A percentile compares a stretch with the other conserved stretches of the same genome.
phyloP scores from a whole-genome alignment of 2,797 vertebrate species.

The Ctenosaura bakeri region DNA sequence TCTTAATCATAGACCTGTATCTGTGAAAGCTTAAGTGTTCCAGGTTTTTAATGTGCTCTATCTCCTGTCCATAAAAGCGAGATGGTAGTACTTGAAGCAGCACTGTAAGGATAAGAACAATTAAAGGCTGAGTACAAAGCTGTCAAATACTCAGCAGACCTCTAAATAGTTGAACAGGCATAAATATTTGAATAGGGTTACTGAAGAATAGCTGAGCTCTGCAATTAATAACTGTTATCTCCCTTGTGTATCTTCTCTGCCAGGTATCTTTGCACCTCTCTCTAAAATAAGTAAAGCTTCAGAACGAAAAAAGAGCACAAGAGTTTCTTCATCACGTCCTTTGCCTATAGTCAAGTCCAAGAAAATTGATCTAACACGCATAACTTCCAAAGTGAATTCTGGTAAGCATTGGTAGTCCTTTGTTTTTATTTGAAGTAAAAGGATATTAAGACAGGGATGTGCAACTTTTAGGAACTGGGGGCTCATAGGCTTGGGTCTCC shows the following conservation, averaged over 20 bases:
- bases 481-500: background rate
- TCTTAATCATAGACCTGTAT: background rate
- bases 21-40: background rate
- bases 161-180: constrained; percentile 10
- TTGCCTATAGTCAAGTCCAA: constrained; percentile 77
- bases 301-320: constrained; percentile 80
- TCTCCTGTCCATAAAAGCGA: background rate
- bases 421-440: background rate
- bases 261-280: constrained; percentile 96
- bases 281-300: constrained; percentile 93
- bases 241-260: constrained; percentile 22
- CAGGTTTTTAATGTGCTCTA: background rate
- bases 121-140: background rate
- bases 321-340: constrained; percentile 70
- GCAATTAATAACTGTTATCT: constrained; percentile 4
- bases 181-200: constrained; percentile 19
- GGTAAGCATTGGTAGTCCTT: constrained; percentile 79
- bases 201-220: constrained; percentile 14
- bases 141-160: background rate
- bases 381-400: constrained; percentile 91
- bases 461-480: background rate
- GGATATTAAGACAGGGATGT: background rate
- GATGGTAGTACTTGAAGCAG: background rate
- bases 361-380: constrained; percentile 84
- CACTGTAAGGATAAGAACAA: background rate